phyloP scores from a whole-genome alignment of 2,888 invertebrate species.

The Marasmarcha lunaedactyla region DNA sequence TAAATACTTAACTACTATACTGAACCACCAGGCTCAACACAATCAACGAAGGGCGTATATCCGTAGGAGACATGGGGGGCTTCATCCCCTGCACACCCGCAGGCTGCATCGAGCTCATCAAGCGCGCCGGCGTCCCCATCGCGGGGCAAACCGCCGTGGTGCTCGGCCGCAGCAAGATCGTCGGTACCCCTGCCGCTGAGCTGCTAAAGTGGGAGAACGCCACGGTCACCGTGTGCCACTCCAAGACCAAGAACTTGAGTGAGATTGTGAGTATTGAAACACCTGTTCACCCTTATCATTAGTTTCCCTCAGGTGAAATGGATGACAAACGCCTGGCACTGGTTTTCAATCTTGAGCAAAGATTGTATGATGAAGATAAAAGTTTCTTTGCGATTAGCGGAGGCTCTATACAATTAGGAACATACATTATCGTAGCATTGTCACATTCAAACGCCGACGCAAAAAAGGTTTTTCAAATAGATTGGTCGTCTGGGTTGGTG shows the following conservation, averaged over 20 bases:
- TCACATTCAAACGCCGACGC: too few species aligned
- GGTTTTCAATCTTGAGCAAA: too few species aligned
- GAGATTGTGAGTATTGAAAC: conserved; percentile 79
- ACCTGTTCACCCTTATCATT: too few species aligned
- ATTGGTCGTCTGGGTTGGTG: too few species aligned
- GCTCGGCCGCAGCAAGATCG: conserved; percentile 96
- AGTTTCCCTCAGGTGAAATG: not conserved
- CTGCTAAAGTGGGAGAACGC: conserved; percentile 96
- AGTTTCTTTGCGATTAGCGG: too few species aligned
- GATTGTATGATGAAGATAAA: too few species aligned
- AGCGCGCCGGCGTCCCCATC: conserved; percentile 80
- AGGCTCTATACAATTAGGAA: too few species aligned
- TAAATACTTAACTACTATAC: too few species aligned
- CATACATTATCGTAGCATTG: too few species aligned
- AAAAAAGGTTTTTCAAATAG: too few species aligned
- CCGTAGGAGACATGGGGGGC: conserved; percentile 89
- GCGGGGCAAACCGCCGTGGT: conserved; percentile 92
- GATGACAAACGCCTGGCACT: too few species aligned
- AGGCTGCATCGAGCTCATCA: conserved; percentile 93
- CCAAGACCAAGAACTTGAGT: conserved; percentile 86
- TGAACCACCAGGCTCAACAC: conserved; percentile 85
- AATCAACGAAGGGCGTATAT: conserved; percentile 92
- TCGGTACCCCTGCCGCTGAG: conserved; percentile 95
- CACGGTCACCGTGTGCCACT: conserved; percentile 97
- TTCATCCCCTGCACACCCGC: conserved; percentile 97